Evolutionary conservation across 2,888 invertebrate species (phyloP).

Genomic region (Linyphia triangularis): DNA sequence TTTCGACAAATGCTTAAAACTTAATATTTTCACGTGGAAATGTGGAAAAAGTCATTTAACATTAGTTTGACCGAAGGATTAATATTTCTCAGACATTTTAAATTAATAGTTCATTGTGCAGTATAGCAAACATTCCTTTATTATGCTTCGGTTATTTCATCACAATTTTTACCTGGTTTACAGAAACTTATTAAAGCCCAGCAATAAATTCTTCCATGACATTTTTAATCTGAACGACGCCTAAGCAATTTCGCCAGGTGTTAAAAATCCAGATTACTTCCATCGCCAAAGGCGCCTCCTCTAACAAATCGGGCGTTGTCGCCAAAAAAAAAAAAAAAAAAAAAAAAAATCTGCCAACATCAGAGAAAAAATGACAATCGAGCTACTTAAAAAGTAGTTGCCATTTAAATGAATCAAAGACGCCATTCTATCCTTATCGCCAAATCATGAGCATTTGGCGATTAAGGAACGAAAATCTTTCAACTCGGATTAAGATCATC

Average conservation of each 20-base stretch:
- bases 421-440: slow-evolving; percentile 40
- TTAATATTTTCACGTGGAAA: no score
- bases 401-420: slow-evolving; percentile 49
- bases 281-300: slow-evolving; percentile 38
- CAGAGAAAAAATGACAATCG: slow-evolving; percentile 39
- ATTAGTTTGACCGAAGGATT: no score
- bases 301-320: slow-evolving; percentile 64
- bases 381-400: slow-evolving; percentile 36
- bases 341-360: slow-evolving; percentile 11
- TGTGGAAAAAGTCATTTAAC: no score
- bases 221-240: slow-evolving; percentile 19
- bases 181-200: not conserved
- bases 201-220: slow-evolving; percentile 15
- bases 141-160: no score
- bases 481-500: slow-evolving; percentile 49
- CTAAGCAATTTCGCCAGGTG: slow-evolving; percentile 52
- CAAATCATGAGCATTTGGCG: slow-evolving; percentile 23
- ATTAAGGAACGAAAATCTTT: slow-evolving; percentile 30
- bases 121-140: no score
- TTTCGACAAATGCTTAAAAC: no score
- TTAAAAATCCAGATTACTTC: slow-evolving; percentile 43
- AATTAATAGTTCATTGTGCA: no score
- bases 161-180: no score
- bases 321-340: slow-evolving; percentile 14
- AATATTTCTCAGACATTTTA: no score